These are phyloP conservation scores for Drosophila anomalata DNA, from an alignment of 2,888 invertebrate species.

Conservation along the genomic window DNA sequence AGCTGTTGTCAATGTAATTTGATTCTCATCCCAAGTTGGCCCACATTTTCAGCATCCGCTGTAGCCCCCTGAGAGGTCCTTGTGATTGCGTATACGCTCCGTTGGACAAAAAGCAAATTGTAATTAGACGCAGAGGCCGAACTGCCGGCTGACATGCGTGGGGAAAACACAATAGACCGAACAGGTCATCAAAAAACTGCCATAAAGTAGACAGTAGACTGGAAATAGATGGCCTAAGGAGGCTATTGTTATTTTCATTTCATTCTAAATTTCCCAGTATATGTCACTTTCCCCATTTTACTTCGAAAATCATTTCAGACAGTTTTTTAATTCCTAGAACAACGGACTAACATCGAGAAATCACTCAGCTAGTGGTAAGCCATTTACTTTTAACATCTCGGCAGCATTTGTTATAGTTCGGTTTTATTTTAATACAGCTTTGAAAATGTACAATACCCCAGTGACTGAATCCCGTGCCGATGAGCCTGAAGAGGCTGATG, in stretches of 20 bases:
- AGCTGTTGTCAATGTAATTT: conserved; percentile 67
- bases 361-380: conserved; percentile 25
- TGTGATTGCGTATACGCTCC: conserved; percentile 68
- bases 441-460: conserved; percentile 16
- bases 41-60: conserved; percentile 11
- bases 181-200: conserved; percentile 1
- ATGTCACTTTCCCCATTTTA: neutral
- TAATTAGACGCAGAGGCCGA: conserved; percentile 68
- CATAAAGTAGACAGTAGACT: neutral
- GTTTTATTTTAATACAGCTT: neutral
- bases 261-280: neutral
- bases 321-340: neutral
- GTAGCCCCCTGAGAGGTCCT: neutral
- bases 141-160: conserved; percentile 39
- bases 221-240: neutral
- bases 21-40: conserved; percentile 39
- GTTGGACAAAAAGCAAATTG: conserved; percentile 61
- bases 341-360: conserved; percentile 2
- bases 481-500: neutral
- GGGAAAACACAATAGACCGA: conserved; percentile 29
- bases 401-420: conserved; percentile 5
- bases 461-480: neutral
- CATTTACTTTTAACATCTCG: conserved; percentile 12
- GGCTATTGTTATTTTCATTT: neutral
- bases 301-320: neutral